phyloP scores from a whole-genome alignment of 2,113 vertebrate genomes.

The Sander lucioperca region DNA sequence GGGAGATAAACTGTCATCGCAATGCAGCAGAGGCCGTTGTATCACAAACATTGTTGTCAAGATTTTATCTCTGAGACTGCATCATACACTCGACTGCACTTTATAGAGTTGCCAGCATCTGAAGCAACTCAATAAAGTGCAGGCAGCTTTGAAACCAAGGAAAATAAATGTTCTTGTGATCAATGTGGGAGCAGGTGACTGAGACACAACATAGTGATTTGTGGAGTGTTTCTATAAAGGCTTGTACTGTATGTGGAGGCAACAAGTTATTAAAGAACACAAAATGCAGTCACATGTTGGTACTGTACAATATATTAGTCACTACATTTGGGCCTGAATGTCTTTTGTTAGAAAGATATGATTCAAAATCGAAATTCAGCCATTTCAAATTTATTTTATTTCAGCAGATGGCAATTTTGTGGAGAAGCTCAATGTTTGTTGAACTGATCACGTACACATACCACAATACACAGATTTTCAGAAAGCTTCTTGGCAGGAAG shows the following conservation, averaged over 20 bases:
- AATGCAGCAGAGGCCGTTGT: neutral
- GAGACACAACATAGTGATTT: neutral
- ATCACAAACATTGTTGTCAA: constrained; percentile 5
- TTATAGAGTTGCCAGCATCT: neutral
- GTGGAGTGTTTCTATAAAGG: neutral
- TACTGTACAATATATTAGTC: neutral
- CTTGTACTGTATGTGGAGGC: neutral
- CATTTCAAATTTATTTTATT: neutral
- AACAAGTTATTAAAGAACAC: neutral
- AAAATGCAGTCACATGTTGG: neutral
- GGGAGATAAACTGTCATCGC: constrained; percentile 36
- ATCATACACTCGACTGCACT: neutral
- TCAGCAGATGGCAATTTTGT: neutral
- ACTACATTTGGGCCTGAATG: neutral
- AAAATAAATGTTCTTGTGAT: constrained; percentile 2
- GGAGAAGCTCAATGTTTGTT: neutral
- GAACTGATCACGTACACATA: neutral
- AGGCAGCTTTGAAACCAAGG: neutral
- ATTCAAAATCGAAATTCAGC: neutral
- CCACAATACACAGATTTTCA: neutral
- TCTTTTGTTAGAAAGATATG: neutral
- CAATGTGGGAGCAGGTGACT: neutral
- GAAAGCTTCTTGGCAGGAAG: neutral
- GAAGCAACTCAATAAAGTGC: neutral
- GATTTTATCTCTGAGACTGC: constrained; percentile 15